Conservation (phyloP, 2,888 invertebrate genomes). For the Pseudolycoriella hygida region DNA sequence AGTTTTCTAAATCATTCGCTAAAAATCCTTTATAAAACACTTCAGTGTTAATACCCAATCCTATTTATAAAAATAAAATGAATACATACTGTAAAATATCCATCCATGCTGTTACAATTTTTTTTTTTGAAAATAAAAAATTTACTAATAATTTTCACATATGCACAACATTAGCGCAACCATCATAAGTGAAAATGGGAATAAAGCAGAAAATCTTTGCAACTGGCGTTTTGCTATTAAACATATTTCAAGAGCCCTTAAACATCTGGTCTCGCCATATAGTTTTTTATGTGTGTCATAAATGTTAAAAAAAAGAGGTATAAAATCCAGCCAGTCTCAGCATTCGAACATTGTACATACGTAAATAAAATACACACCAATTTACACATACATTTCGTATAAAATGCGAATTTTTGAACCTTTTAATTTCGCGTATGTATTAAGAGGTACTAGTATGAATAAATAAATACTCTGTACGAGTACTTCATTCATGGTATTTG, state of each 20-base stretch:
- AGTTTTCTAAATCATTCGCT: too few species aligned
- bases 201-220: constrained; percentile 1
- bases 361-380: neutral
- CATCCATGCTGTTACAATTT: too few species aligned
- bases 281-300: constrained; percentile 2
- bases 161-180: neutral
- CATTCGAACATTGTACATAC: neutral
- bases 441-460: too few species aligned
- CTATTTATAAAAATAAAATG: neutral
- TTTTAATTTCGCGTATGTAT: too few species aligned
- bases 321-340: neutral
- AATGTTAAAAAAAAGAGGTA: too few species aligned
- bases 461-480: too few species aligned
- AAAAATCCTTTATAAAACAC: neutral
- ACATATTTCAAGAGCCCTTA: constrained; percentile 5
- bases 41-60: neutral
- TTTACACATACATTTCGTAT: neutral
- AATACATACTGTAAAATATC: too few species aligned
- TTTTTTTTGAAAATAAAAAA: neutral
- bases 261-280: constrained; percentile 8
- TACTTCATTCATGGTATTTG: too few species aligned
- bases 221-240: constrained; percentile 5
- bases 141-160: neutral
- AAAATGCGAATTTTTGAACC: too few species aligned
- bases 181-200: neutral